phyloP scores from a whole-genome alignment of 2,797 vertebrate genomes.

The Anisognathus igniventris region DNA sequence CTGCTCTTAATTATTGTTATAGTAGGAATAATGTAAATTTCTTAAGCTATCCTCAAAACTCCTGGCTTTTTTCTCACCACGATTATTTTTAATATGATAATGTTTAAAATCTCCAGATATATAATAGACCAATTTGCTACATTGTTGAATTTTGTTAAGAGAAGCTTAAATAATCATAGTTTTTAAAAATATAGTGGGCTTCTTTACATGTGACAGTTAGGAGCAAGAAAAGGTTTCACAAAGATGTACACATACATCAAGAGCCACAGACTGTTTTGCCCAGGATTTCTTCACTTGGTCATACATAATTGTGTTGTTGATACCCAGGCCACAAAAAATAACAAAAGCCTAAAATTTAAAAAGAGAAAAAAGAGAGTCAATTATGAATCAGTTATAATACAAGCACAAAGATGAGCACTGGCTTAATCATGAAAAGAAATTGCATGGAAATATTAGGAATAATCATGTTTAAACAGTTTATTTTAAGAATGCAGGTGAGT shows the following conservation, averaged over 20 bases:
- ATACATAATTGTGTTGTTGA: conserved; percentile 99
- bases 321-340: conserved; percentile 98
- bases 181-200: neutral
- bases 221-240: neutral
- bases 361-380: neutral
- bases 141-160: neutral
- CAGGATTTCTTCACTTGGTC: conserved; percentile 99
- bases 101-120: neutral
- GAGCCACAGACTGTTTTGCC: conserved; percentile 98
- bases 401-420: neutral
- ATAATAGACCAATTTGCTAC: neutral
- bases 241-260: conserved; percentile 85
- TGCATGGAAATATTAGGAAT: neutral
- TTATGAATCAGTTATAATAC: neutral
- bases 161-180: neutral
- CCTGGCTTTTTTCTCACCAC: neutral
- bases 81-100: neutral
- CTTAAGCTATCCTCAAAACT: neutral
- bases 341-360: conserved; percentile 88
- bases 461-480: neutral
- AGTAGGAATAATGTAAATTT: neutral
- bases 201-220: neutral
- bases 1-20: neutral
- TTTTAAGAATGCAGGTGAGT: neutral
- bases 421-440: neutral